Conservation (phyloP, 2,113 vertebrate genomes). For the Gallinago jamesoni region DNA sequence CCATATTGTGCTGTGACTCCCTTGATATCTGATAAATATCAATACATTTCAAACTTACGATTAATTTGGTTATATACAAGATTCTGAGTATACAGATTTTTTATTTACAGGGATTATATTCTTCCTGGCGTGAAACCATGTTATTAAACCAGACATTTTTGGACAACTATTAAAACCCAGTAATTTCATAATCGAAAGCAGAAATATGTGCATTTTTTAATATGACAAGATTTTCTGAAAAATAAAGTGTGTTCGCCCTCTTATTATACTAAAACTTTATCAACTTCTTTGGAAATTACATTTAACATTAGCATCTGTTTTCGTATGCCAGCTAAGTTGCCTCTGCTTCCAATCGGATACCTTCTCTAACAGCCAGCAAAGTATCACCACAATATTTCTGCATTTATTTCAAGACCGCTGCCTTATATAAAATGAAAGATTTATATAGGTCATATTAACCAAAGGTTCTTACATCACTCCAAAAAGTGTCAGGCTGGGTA, state of each 20-base stretch:
- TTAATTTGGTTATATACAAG: neutral
- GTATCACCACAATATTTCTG: neutral
- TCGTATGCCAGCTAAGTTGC: neutral
- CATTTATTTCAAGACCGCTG: neutral
- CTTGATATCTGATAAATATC: neutral
- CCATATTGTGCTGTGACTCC: neutral
- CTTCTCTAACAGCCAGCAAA: neutral
- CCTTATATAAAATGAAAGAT: neutral
- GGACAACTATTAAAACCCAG: neutral
- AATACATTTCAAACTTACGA: neutral
- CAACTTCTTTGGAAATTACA: neutral
- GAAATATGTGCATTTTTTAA: neutral
- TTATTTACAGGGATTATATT: neutral
- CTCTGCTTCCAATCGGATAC: neutral
- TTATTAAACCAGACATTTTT: neutral
- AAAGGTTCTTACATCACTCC: neutral
- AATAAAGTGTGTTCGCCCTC: neutral
- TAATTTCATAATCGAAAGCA: neutral
- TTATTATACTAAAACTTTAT: neutral
- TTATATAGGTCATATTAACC: neutral
- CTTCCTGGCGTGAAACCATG: neutral
- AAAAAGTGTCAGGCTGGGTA: neutral
- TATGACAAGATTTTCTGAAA: neutral
- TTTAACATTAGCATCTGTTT: neutral
- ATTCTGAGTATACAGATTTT: neutral